Evolutionary conservation across 2,797 vertebrate species (phyloP), one percentile per base, ranked within the genome.

Genomic region (Micromesistius poutassou): DNA sequence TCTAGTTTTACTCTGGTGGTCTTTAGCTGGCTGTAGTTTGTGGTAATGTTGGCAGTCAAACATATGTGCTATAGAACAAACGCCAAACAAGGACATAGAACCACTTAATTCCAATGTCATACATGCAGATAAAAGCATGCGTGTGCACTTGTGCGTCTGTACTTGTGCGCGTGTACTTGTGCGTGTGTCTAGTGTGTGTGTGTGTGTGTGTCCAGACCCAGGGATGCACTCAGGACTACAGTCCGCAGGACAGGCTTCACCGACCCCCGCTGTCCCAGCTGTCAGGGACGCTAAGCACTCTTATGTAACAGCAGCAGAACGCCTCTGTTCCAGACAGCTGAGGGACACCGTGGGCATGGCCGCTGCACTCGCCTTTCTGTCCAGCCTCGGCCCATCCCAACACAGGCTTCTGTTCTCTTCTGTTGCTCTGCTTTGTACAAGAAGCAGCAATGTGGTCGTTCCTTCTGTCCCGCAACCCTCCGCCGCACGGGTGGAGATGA

Each of bases 231-330:
- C 46, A 55, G 46, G 46, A 12, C 19, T 55, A 12, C 19, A 3
- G 46, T 55, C 46, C 12, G 46, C 16, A 55, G 46, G 46, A 55
- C 19, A 22, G 46, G 66, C 25, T 70, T 10, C 66, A 5, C n/a
- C 1, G 28, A 8, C 8, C 66, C 80, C 83, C 80, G 28, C 62
- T 40, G 33, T 46, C 38, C 50, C 91, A 91, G 87, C 89, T 90
- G 90, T 74, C 55, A 38, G 81, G 16, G 46, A 55, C 46, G 75
- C 78, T 86, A 82, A 88, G 85, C 82, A 1, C 9, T 74, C 85
- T 92, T 91, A 92, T 86, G 88, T 87, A 93, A 93, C 73, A 84
- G 84, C 79, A 91, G 91, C 90, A 91, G 73, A 76, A 73, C 77
- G 85, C 88, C 87, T 92, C 91, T 89, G 82, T 90, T 85, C 88